Base-by-base conservation (phyloP, 2,888 invertebrate species). In the Kuschelorhynchus macadamiae region DNA sequence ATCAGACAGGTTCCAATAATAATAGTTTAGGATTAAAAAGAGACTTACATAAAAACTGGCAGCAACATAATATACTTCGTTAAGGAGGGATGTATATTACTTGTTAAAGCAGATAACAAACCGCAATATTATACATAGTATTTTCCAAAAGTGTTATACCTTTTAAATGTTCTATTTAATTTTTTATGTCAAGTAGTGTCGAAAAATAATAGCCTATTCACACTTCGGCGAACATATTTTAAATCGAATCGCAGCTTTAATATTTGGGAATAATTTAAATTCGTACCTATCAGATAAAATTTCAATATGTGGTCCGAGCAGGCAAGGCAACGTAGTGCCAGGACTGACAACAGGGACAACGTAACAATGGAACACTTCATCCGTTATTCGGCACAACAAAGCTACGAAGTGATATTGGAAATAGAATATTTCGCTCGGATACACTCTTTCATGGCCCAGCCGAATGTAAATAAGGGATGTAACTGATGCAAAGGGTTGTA, bases 361-460 rank as follows among this genome's bases (percentile, higher is more conserved):
- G 77, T 76, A 78, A 81, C 81, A 82, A 82, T 82, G 71, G 80
- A 72, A 74, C 78, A 74, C 77, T 76, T 80, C 81, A 80, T 77
- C 80, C 81, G 81, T 81, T 81, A 81, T 80, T 80, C 80, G 75
- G 75, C 75, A 74, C 75, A 57, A 81, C 81, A 81, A 81, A 81
- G 81, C 80, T 76, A 77, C 75, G 76, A 79, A 80, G 81, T 80
- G 81, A 81, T 82, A 82, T 81, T 81, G 82, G 81, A 82, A 81
- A 82, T 81, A 79, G 81, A 82, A 82, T 81, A 82, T 81, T 81
- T 81, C 82, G 82, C 81, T 81, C 74, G 79, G 78, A 78, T 82
- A 79, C 77, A 81, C 81, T 77, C 81, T 81, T 82, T 82, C 80
- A 80, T 75, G 52, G 50, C 47, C 72, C 72, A 71, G 76, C 74